Conservation (phyloP, 2,888 invertebrate genomes). For the Macrosiphum euphorbiae region DNA sequence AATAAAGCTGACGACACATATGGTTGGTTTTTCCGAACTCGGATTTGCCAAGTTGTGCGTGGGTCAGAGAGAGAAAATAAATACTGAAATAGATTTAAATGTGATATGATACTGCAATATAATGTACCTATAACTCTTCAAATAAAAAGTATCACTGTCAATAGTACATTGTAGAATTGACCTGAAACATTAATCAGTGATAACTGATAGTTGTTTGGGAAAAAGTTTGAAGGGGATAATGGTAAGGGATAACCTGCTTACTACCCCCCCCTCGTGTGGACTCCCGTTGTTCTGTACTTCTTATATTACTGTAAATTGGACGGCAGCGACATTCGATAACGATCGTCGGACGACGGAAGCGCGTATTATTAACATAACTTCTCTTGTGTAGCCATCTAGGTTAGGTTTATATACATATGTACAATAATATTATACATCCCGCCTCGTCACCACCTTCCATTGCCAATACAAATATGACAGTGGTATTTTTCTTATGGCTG, state of each 20-base stretch:
- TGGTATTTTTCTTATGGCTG: not conserved
- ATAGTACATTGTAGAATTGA: not conserved
- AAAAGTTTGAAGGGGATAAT: too few species aligned
- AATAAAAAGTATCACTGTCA: not conserved
- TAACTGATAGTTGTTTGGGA: too few species aligned
- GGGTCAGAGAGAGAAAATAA: not conserved
- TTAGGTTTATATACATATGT: not conserved
- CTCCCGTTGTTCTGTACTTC: not conserved
- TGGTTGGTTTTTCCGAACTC: not conserved
- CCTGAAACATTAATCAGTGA: too few species aligned
- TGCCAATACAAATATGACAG: conserved; percentile 39
- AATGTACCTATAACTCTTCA: not conserved
- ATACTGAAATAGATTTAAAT: not conserved
- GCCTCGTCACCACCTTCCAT: not conserved
- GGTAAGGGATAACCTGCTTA: not conserved
- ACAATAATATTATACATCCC: not conserved
- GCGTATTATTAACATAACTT: not conserved
- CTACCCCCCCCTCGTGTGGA: not conserved
- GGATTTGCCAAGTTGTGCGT: not conserved
- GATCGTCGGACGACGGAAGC: not conserved
- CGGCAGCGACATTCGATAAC: not conserved
- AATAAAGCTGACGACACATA: too few species aligned
- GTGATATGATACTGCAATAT: too few species aligned
- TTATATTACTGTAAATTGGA: not conserved
- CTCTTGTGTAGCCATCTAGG: not conserved